Evolutionary conservation across 2,888 invertebrate genomes (phyloP).

Genomic region (Meteorus colon): DNA sequence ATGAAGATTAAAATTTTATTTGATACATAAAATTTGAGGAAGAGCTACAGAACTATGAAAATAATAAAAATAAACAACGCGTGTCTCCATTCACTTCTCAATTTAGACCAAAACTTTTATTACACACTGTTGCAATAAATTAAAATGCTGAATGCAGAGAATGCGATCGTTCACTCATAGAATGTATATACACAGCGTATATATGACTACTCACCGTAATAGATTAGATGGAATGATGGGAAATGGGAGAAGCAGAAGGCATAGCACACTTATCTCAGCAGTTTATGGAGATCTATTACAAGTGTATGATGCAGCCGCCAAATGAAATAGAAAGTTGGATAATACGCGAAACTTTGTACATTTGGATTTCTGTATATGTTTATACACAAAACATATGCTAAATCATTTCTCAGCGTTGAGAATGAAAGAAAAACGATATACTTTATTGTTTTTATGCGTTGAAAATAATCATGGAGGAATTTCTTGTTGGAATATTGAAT

Average conservation of each 20-base stretch:
- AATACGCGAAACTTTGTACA: background rate
- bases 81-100: background rate
- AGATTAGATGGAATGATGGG: background rate
- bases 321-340: conserved; percentile 38
- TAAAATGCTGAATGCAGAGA: background rate
- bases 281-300: conserved; percentile 37
- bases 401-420: background rate
- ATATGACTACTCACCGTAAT: background rate
- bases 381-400: background rate
- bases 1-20: background rate
- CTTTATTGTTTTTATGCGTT: conserved; percentile 5
- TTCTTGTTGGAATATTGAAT: conserved; percentile 21
- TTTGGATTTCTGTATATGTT: background rate
- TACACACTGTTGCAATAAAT: background rate
- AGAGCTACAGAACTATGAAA: background rate
- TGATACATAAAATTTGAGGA: background rate
- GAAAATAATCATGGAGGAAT: conserved; percentile 9
- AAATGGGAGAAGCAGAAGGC: conserved; percentile 19
- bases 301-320: conserved; percentile 25
- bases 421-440: background rate
- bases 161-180: background rate
- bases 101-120: background rate
- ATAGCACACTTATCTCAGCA: conserved; percentile 11
- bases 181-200: background rate
- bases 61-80: background rate